phyloP scores from a whole-genome alignment of 2,113 vertebrate species.

The Hucho hucho region DNA sequence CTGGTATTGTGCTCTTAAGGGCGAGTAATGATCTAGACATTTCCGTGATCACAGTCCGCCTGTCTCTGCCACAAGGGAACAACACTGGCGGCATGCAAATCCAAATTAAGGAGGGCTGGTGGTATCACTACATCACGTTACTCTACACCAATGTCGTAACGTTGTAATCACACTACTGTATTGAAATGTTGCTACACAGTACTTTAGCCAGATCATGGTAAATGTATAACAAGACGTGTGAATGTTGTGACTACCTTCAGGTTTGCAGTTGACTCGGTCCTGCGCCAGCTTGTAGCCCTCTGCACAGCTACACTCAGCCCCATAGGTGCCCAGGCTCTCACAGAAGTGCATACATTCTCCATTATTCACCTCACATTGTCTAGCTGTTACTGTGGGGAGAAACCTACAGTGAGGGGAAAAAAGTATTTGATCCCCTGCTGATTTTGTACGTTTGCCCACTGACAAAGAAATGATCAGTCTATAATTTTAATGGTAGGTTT shows the following conservation, averaged over 20 bases:
- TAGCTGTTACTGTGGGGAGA: conserved; percentile 67
- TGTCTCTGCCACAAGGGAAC: conserved; percentile 65
- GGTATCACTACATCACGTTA: not conserved
- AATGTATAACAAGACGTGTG: not conserved
- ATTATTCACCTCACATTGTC: conserved; percentile 76
- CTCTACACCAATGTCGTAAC: not conserved
- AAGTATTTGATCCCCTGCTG: too few relatives aligned
- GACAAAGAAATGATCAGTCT: too few relatives aligned
- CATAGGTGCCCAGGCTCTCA: conserved; percentile 26
- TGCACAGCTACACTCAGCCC: conserved; percentile 81
- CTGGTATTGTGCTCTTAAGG: conserved; percentile 7
- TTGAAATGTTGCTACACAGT: not conserved
- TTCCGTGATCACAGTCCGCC: not conserved
- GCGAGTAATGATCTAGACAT: not conserved
- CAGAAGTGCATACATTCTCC: conserved; percentile 84
- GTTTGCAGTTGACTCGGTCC: conserved; percentile 77
- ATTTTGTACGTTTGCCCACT: too few relatives aligned
- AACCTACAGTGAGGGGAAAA: too few relatives aligned
- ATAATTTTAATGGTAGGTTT: too few relatives aligned
- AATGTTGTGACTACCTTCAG: conserved; percentile 72
- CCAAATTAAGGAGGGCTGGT: not conserved
- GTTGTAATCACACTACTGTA: not conserved
- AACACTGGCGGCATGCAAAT: conserved; percentile 44
- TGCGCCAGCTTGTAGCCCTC: conserved; percentile 77
- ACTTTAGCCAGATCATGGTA: not conserved